phyloP scores from a whole-genome alignment of 2,797 vertebrate species.

The Decapterus maruadsi region DNA sequence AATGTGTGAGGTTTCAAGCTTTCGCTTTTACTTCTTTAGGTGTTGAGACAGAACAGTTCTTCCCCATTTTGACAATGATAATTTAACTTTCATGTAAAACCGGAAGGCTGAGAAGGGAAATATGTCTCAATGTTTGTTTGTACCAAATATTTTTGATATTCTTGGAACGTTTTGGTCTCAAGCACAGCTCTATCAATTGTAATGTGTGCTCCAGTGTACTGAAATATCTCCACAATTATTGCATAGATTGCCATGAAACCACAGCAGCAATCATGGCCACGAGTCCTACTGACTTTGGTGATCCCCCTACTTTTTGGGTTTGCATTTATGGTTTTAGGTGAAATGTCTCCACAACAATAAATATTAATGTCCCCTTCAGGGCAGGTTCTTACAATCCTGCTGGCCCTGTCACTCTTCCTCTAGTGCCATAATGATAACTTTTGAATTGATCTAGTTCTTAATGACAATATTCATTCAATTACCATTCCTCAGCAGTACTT shows the following conservation, averaged over 20 bases:
- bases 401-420: neutral
- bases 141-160: neutral
- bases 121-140: neutral
- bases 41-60: conserved; percentile 7
- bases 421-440: neutral
- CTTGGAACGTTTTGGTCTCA: neutral
- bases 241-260: too few species aligned
- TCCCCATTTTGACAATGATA: neutral
- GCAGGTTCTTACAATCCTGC: neutral
- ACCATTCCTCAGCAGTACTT: neutral
- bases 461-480: neutral
- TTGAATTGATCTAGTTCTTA: neutral
- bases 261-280: neutral
- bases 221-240: neutral
- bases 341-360: neutral
- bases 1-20: conserved; percentile 9
- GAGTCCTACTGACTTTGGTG: neutral
- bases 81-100: neutral
- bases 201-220: neutral
- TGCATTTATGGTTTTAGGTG: neutral
- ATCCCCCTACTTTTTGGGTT: neutral
- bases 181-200: neutral
- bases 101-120: conserved; percentile 4
- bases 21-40: conserved; percentile 20
- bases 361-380: neutral